phyloP scores from a whole-genome alignment of 2,888 invertebrate genomes.

The Pandemis corylana region DNA sequence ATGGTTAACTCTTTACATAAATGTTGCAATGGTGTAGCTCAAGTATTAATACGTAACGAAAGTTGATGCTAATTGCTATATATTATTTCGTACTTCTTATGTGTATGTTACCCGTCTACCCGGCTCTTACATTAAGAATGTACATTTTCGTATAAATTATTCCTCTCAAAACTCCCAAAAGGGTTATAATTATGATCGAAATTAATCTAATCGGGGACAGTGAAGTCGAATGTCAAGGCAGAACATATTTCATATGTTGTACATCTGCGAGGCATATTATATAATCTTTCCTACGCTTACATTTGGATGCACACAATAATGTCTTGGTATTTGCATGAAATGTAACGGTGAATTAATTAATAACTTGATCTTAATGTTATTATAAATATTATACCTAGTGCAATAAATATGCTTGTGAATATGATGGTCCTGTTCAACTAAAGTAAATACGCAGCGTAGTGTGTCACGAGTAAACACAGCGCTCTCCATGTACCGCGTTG shows the following conservation, averaged over 20 bases:
- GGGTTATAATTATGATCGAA: background rate
- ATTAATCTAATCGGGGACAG: conserved; percentile 10
- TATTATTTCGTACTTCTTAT: conserved; percentile 16
- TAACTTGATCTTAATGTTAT: background rate
- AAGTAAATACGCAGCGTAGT: conserved; percentile 1
- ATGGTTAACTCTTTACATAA: conserved; percentile 48
- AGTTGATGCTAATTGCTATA: conserved; percentile 23
- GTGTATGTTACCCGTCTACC: background rate
- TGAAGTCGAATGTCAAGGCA: conserved; percentile 32
- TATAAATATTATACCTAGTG: background rate
- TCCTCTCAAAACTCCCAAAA: background rate
- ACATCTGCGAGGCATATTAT: conserved; percentile 29
- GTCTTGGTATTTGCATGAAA: conserved; percentile 18
- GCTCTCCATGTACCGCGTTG: conserved; percentile 16
- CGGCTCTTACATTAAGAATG: background rate
- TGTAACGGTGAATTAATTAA: background rate
- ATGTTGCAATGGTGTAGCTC: conserved; percentile 46
- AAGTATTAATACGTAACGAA: conserved; percentile 42
- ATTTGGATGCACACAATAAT: conserved; percentile 15
- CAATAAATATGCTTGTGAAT: background rate
- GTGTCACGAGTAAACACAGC: conserved; percentile 11
- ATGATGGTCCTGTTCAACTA: background rate
- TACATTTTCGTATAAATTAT: background rate
- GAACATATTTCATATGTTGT: conserved; percentile 12
- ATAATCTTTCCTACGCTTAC: conserved; percentile 19